Evolutionary conservation across 2,113 vertebrate genomes (phyloP).

Genomic region (Silurus meridionalis): DNA sequence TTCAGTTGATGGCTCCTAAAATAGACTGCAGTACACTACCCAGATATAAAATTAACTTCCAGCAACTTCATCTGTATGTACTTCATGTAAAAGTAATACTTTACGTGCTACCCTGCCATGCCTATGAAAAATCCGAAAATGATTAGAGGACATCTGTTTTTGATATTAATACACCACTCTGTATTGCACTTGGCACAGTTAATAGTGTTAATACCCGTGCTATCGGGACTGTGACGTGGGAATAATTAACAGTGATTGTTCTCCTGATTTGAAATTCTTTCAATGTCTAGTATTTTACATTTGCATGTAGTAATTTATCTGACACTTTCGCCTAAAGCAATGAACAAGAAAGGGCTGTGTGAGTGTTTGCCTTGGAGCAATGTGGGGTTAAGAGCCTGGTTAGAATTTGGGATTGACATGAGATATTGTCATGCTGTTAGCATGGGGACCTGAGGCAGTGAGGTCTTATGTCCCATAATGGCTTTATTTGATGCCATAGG

Average conservation of each 20-base stretch:
- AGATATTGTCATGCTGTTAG: conserved; percentile 18
- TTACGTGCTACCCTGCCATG: neutral
- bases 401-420: neutral
- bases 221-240: neutral
- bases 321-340: conserved; percentile 34
- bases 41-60: neutral
- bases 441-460: conserved; percentile 1
- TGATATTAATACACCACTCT: neutral
- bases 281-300: conserved; percentile 31
- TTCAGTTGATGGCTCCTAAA: neutral
- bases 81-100: neutral
- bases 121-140: neutral
- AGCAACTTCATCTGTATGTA: neutral
- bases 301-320: conserved; percentile 27
- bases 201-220: conserved; percentile 16
- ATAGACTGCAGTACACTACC: neutral
- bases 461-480: neutral
- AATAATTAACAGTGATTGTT: conserved; percentile 29
- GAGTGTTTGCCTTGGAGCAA: conserved; percentile 12
- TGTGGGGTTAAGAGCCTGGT: conserved; percentile 10
- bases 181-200: conserved; percentile 8
- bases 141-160: conserved; percentile 1
- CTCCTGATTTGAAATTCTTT: conserved; percentile 26
- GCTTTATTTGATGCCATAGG: neutral
- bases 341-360: conserved; percentile 19